Base-by-base conservation (phyloP, 2,113 vertebrate genomes). In the Pomatostomus ruficeps region DNA sequence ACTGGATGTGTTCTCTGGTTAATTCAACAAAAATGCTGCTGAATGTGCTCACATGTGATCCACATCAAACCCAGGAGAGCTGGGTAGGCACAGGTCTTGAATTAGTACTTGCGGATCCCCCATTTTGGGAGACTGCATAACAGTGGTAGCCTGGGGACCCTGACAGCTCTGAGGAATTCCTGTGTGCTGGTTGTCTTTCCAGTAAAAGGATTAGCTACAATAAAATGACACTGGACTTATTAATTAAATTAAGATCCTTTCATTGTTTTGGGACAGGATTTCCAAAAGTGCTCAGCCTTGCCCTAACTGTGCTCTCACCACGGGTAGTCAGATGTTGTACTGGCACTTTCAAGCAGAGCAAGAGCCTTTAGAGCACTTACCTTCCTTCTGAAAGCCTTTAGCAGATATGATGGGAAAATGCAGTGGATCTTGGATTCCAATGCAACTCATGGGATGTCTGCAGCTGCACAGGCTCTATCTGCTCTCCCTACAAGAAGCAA, bases 131-230 rank as follows among this genome's bases (percentile, higher is more conserved):
- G 26, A 17, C 82, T 87, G 74, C 13, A 17, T 77, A 70, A 65
- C 29, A 80, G 31, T 1, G 7, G 36, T 75, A 75, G 68, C 48
- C 1, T 2, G 9, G 85, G 48, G 52, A 90, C 59, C 21, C 38
- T 62, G 75, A 77, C 22, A 87, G 82, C 66, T 89, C 70, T 72
- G 71, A 83, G 76, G 40, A 88, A 73, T 83, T 17, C 14, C 52
- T 62, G 59, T 74, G 36, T 38, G 29, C 68, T 77, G 79, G 31
- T 59, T 68, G 52, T 58, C 48, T 38, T 91, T 77, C 92, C 66
- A 77, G 68, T 35, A 70, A 85, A 91, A 85, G 38, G 82, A 93
- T 91, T 96, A 91, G 43, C 80, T 79, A 29, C 68, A 90, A 92
- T 54, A 88, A 96, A 94, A 92, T 73, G 10, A 75, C 51, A 35